These are phyloP conservation scores for Drosophila mojavensis DNA, from an alignment of 1,140 invertebrate species.

Conservation along the genomic window DNA sequence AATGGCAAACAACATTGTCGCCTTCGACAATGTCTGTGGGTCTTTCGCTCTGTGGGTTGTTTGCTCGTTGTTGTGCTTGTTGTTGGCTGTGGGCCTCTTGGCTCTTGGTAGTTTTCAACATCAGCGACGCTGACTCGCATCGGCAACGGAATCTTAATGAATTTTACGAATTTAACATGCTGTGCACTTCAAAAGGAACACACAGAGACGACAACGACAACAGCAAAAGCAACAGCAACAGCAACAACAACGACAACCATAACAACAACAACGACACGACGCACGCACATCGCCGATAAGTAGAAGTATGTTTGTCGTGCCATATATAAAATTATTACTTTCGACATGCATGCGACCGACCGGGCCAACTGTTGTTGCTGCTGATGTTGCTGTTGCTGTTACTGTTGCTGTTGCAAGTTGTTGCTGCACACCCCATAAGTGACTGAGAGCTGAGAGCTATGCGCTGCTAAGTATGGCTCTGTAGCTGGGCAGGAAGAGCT, in stretches of 20 bases:
- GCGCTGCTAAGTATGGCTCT: slow-evolving; percentile 26
- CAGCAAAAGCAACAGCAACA: background rate
- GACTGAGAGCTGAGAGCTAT: slow-evolving; percentile 9
- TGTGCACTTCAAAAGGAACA: slow-evolving; percentile 82
- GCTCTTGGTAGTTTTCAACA: slow-evolving; percentile 79
- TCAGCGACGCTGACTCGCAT: slow-evolving; percentile 68
- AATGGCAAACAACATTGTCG: slow-evolving; percentile 65
- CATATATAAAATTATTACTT: slow-evolving; percentile 82
- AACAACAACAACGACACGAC: slow-evolving; percentile 33
- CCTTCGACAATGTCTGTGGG: slow-evolving; percentile 32
- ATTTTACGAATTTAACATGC: slow-evolving; percentile 83
- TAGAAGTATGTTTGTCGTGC: slow-evolving; percentile 76
- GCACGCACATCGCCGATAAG: slow-evolving; percentile 80
- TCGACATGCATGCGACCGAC: slow-evolving; percentile 71
- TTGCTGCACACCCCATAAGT: slow-evolving; percentile 44
- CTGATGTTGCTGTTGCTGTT: slow-evolving; percentile 1
- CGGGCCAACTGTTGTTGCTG: slow-evolving; percentile 37
- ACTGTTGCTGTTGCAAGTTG: slow-evolving; percentile 35
- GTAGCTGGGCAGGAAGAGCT: slow-evolving; percentile 44
- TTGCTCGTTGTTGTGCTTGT: slow-evolving; percentile 22
- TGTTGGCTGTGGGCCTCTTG: slow-evolving; percentile 50
- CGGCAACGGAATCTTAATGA: slow-evolving; percentile 82
- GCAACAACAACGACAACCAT: slow-evolving; percentile 11
- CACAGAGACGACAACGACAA: slow-evolving; percentile 48
- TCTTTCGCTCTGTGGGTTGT: slow-evolving; percentile 27